These are phyloP conservation scores for Escarpia spicata DNA, from an alignment of 2,888 invertebrate genomes.

Conservation along the genomic window DNA sequence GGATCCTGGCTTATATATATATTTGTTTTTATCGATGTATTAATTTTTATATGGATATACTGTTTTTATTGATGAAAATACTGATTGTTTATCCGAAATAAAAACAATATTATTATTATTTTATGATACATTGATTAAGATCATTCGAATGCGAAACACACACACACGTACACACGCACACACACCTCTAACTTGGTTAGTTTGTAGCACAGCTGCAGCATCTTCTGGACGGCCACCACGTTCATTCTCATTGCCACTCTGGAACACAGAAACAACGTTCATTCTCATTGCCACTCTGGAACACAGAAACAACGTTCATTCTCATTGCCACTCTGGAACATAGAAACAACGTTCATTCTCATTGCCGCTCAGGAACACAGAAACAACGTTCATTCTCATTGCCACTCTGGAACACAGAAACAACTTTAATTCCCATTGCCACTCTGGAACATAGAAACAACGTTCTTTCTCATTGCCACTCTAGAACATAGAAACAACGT, in stretches of 20 bases:
- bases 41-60: no score
- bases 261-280: constrained; percentile 59
- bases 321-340: constrained; percentile 62
- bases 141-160: constrained; percentile 1
- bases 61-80: no score
- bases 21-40: no score
- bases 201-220: constrained; percentile 39
- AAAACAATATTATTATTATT: no score
- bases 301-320: neutral
- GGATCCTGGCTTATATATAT: no score
- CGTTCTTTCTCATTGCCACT: neutral
- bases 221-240: constrained; percentile 35
- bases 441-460: neutral
- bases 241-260: constrained; percentile 68
- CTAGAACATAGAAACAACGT: neutral
- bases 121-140: no score
- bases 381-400: neutral
- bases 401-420: neutral
- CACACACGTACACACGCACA: no score
- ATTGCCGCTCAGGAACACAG: neutral
- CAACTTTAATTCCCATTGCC: neutral
- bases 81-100: no score
- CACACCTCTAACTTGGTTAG: constrained; percentile 40
- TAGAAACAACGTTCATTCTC: neutral
- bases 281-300: constrained; percentile 62